Conservation (phyloP, 2,888 invertebrate genomes). For the Trileptium ribeirensis region DNA sequence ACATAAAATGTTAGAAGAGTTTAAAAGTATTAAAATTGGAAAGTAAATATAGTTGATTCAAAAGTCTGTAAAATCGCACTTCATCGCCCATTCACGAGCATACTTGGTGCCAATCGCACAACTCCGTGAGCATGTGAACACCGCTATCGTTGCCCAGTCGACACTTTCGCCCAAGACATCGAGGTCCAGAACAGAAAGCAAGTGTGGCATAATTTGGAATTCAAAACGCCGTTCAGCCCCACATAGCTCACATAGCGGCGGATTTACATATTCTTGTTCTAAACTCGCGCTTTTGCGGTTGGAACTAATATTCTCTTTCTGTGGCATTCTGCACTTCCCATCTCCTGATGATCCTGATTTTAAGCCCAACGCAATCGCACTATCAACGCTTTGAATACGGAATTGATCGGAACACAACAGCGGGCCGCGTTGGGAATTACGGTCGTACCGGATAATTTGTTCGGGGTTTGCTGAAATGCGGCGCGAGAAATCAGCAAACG, state of each 20-base stretch:
- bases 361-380: not conserved
- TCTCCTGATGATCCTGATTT: not conserved
- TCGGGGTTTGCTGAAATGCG: slow-evolving; percentile 65
- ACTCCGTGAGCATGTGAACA: slow-evolving; percentile 76
- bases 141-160: slow-evolving; percentile 80
- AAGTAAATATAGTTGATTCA: too few species aligned
- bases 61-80: not conserved
- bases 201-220: slow-evolving; percentile 65
- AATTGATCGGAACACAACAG: not conserved
- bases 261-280: slow-evolving; percentile 40
- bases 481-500: slow-evolving; percentile 69
- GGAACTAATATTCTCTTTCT: not conserved
- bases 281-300: not conserved
- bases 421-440: not conserved
- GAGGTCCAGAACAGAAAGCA: slow-evolving; percentile 45
- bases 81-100: not conserved
- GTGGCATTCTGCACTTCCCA: not conserved
- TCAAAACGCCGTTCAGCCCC: slow-evolving; percentile 72
- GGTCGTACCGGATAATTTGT: slow-evolving; percentile 59
- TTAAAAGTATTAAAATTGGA: too few species aligned
- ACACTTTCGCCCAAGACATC: slow-evolving; percentile 54
- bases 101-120: slow-evolving; percentile 58
- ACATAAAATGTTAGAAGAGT: too few species aligned
- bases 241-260: slow-evolving; percentile 69
- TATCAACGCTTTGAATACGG: not conserved